These are phyloP conservation scores for Listronotus oregonensis DNA, from an alignment of 1,140 invertebrate genomes.

Conservation along the genomic window DNA sequence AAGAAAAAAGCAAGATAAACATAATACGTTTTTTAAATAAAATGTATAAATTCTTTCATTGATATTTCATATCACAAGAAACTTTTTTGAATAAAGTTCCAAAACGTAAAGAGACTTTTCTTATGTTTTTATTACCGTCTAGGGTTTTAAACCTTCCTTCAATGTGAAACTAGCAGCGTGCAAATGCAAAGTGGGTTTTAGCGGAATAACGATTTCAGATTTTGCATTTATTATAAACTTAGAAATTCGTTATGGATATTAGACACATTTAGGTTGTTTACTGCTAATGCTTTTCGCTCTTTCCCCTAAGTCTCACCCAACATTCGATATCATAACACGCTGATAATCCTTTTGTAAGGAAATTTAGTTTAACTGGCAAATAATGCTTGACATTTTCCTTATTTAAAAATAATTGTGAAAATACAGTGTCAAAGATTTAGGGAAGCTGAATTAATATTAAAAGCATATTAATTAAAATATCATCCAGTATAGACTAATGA, in stretches of 20 bases:
- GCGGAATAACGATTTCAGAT: conserved; percentile 20
- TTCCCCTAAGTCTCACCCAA: background rate
- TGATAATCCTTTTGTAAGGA: conserved; percentile 2
- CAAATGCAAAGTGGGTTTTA: conserved; percentile 8
- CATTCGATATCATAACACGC: conserved; percentile 11
- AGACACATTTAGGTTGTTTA: conserved; percentile 27
- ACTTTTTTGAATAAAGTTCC: too few relatives aligned
- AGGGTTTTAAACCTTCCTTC: conserved; percentile 14
- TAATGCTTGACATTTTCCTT: conserved; percentile 16
- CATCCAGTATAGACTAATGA: conserved; percentile 29
- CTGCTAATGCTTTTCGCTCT: conserved; percentile 25
- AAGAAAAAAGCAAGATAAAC: too few relatives aligned
- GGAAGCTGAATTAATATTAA: conserved; percentile 17
- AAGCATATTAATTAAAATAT: conserved; percentile 28
- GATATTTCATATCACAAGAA: too few relatives aligned
- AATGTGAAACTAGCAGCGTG: background rate
- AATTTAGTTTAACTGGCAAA: conserved; percentile 5
- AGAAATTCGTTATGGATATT: conserved; percentile 28
- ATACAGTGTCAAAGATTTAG: conserved; percentile 25
- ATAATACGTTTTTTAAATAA: too few relatives aligned
- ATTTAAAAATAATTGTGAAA: conserved; percentile 11
- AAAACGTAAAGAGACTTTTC: background rate
- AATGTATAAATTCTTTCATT: too few relatives aligned
- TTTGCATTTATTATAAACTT: conserved; percentile 25
- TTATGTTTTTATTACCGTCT: background rate